Evolutionary conservation across 2,888 invertebrate genomes (phyloP), one percentile per base, ranked within the genome.

Genomic region (Xestia c-nigrum): DNA sequence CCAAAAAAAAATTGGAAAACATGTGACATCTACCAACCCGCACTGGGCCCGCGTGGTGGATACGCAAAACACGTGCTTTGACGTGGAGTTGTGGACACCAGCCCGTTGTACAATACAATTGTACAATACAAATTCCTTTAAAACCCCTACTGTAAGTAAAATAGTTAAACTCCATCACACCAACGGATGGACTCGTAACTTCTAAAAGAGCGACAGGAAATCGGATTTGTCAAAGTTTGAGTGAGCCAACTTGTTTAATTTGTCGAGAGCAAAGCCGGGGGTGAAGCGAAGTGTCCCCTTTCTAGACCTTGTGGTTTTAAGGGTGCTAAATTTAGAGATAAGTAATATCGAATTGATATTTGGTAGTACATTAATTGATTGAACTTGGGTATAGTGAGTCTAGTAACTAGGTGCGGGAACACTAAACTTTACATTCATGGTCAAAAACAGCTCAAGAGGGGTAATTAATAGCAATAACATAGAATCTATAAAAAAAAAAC

Each of bases 181-280:
- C 65, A 78, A 61, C 77, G 75, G 77, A 84, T 84, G 84, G 81
- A 72, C 70, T 78, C 64, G 67, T 80, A 85, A 87, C 86, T 87
- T 77, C 73, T 85, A 84, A 84, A 80, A 87, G 88, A 87, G 81
- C 82, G 84, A 80, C 86, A 85, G 84, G 79, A 87, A 87, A 87
- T 87, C 81, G 78, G 82, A 87, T 85, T 87, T 87, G 86, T 87
- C 87, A 84, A 87, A 87, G 46, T 87, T 87, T 84, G 80, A 87
- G 81, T 65, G 82, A 80, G 77, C 76, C 86, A 75, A 84, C 88
- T 87, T 87, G 86, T 87, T 87, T 84, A 86, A 87, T 87, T 87
- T 85, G 84, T 87, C 81, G 68, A 77, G 75, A 77, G 78, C 63
- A 80, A 78, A 83, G 81, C 70, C 69, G 68, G 52, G 66, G 57